Percentiles rank a stretch among this genome's conserved stretches.
Conservation (phyloP, 1,140 invertebrate genomes). For the Theocolax elegans region DNA sequence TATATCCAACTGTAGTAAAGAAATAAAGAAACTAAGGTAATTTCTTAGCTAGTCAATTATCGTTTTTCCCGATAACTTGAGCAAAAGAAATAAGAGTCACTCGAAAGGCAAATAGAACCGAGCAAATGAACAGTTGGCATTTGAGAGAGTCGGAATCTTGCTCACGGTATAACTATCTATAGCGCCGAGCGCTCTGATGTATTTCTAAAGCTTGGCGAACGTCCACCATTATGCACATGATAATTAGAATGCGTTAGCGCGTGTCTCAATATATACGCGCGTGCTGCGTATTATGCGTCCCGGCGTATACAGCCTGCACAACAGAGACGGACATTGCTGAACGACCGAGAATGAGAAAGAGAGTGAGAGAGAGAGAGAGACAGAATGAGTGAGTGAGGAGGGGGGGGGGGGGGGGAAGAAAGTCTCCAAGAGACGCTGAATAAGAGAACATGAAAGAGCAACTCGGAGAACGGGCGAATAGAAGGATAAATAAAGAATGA, state of each 20-base stretch:
- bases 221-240: constrained; percentile 68
- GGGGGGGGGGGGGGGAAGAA: not conserved
- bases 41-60: constrained; percentile 17
- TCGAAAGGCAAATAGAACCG: not conserved
- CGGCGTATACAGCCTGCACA: constrained; percentile 39
- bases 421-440: not conserved
- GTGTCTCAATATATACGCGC: constrained; percentile 67
- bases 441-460: constrained; percentile 22
- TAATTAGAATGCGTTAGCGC: constrained; percentile 69
- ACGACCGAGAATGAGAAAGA: not conserved
- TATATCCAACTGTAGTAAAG: too few relatives aligned
- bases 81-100: not conserved
- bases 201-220: constrained; percentile 66
- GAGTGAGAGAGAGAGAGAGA: not conserved
- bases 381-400: too few relatives aligned
- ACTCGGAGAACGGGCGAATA: not conserved
- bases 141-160: constrained; percentile 46
- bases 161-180: constrained; percentile 60
- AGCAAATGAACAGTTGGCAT: constrained; percentile 3
- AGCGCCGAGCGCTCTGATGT: constrained; percentile 57
- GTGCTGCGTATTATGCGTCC: constrained; percentile 39
- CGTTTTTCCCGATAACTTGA: not conserved
- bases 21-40: not conserved
- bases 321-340: constrained; percentile 19
- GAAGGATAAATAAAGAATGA: not conserved